Conservation (phyloP, 2,113 vertebrate genomes). For the Euleptes europaea region DNA sequence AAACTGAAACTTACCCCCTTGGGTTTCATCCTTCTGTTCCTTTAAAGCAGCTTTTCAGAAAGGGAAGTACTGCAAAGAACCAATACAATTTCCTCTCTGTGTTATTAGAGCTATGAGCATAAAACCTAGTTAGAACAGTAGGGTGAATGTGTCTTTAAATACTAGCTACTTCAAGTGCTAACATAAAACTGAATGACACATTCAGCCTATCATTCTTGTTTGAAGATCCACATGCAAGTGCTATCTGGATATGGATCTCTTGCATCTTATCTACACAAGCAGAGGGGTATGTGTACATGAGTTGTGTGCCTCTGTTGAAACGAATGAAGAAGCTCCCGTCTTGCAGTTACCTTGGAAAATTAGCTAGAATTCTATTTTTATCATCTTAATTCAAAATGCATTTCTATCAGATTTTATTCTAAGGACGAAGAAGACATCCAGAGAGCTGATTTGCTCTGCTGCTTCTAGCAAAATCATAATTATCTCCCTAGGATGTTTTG, state of each 20-base stretch:
- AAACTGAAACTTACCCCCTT: conserved; percentile 52
- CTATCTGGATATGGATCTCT: background rate
- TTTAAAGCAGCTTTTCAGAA: conserved; percentile 21
- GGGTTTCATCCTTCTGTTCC: conserved; percentile 47
- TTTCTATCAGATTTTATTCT: background rate
- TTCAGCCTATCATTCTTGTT: background rate
- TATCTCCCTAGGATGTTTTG: background rate
- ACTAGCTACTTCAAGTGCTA: background rate
- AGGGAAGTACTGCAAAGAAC: conserved; percentile 26
- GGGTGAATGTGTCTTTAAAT: background rate
- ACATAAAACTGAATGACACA: background rate
- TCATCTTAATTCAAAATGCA: background rate
- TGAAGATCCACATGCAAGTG: background rate
- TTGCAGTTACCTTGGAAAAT: background rate
- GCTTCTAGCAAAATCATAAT: background rate
- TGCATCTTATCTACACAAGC: background rate
- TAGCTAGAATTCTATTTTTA: background rate
- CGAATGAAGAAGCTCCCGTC: no score
- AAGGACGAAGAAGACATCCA: background rate
- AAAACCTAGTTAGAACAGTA: background rate
- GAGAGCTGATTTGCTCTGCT: background rate
- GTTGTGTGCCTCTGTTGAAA: background rate
- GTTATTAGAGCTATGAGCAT: conserved; percentile 15
- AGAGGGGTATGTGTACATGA: background rate
- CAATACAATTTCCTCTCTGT: conserved; percentile 42